Conservation (phyloP, 2,888 invertebrate genomes). For the Clanis bilineata region DNA sequence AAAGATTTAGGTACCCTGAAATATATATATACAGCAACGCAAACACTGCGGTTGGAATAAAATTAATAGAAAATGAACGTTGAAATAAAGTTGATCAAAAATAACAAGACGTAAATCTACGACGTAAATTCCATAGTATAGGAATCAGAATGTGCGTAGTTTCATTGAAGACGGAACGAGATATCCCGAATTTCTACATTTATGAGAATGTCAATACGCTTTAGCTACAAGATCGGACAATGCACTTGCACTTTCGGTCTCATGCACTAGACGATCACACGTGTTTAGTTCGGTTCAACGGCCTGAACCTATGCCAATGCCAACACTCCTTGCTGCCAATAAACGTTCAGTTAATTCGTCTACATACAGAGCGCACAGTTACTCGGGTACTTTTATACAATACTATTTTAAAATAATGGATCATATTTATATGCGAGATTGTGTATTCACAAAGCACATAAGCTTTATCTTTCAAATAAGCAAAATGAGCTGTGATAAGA, state of each 20-base stretch:
- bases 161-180: background rate
- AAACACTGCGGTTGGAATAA: no score
- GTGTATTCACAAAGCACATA: no score
- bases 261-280: slow-evolving; percentile 37
- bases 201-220: background rate
- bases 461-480: background rate
- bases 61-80: no score
- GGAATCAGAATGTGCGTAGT: background rate
- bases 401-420: background rate
- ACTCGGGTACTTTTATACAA: background rate
- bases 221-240: slow-evolving; percentile 27
- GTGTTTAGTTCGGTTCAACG: slow-evolving; percentile 54
- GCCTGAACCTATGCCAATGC: slow-evolving; percentile 72
- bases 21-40: no score
- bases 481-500: background rate
- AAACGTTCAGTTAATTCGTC: slow-evolving; percentile 23
- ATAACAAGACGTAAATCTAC: background rate
- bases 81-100: background rate
- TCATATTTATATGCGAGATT: background rate
- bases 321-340: slow-evolving; percentile 58
- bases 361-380: slow-evolving; percentile 3
- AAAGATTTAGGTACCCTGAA: no score
- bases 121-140: background rate
- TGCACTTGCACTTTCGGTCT: slow-evolving; percentile 61
- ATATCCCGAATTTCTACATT: background rate